Evolutionary conservation across 2,113 vertebrate genomes (phyloP).

Genomic region (Rhabdornis inornatus): DNA sequence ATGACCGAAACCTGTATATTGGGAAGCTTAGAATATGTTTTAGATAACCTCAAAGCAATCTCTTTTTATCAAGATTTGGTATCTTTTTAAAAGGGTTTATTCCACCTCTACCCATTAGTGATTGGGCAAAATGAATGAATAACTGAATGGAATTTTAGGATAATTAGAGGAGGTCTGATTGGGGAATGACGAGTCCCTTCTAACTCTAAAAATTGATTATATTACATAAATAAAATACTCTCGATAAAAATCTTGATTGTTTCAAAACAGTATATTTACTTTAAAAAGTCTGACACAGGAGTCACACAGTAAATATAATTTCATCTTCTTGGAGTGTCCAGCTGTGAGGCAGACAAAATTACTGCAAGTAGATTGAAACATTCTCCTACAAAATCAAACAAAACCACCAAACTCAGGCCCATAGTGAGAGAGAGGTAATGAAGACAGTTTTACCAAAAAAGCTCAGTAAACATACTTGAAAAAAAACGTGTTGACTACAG

Average conservation of each 20-base stretch:
- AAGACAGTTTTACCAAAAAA: neutral
- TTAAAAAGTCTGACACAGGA: neutral
- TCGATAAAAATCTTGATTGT: neutral
- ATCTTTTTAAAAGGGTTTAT: neutral
- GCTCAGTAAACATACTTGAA: neutral
- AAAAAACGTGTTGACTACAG: neutral
- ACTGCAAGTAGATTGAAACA: neutral
- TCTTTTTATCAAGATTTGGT: neutral
- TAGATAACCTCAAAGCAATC: neutral
- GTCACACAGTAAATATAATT: neutral
- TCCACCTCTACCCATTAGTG: neutral
- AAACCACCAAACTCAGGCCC: neutral
- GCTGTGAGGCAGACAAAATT: neutral
- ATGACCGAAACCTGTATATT: neutral
- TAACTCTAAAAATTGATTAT: neutral
- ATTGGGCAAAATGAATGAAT: neutral
- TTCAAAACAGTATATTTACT: neutral
- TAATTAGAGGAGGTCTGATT: neutral
- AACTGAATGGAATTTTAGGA: neutral
- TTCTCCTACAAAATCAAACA: neutral
- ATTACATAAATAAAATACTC: neutral
- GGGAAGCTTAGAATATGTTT: neutral
- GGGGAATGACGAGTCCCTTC: neutral
- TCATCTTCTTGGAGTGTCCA: neutral
- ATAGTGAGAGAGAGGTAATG: neutral